Evolutionary conservation across 1,140 invertebrate genomes (phyloP), one percentile per base, ranked within the genome.

Genomic region (Thaumatotibia leucotreta): DNA sequence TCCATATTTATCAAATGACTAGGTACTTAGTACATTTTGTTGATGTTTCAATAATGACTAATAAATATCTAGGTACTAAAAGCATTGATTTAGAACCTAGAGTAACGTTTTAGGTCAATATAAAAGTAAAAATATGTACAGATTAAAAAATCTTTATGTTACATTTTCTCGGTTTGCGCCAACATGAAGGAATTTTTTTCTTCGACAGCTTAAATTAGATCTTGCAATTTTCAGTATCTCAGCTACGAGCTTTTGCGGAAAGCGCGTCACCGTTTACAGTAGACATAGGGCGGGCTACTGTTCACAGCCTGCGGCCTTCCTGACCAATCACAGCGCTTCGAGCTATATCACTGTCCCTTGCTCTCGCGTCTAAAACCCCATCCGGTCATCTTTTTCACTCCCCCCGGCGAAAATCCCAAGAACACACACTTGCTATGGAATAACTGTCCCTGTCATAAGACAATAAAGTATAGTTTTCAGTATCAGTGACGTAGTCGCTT

Each of bases 231-330:
- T 67, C 35, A 20, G 65, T 50, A 72, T 73, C 31, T 62, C 32
- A 82, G 77, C 75, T 87, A 69, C 82, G 69, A 24, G 76, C 67
- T 78, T 88, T 72, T 88, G 35, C 78, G 63, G 29, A 45, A 69
- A 72, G 74, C 69, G 66, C 79, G 80, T 76, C 76, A 81, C 77
- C 79, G 82, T 84, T 90, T 88, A 90, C 88, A 88, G 86, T 88
- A 88, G 88, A 90, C 88, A 90, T 88, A 90, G 88, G 88, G 88
- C 88, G 88, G 86, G 88, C 88, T 91, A 91, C 88, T 83, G 88
- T 88, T 87, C 88, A 91, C 86, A 82, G 88, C 88, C 88, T 87
- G 88, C 84, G 88, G 88, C 88, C 86, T 89, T 91, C 85, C 88
- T 89, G 88, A 91, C 86, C 88, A 91, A 91, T 91, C 88, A 89